phyloP scores from a whole-genome alignment of 30 jellyfish, hydroid and myxozoan genomes.

The Pelagia noctiluca region DNA sequence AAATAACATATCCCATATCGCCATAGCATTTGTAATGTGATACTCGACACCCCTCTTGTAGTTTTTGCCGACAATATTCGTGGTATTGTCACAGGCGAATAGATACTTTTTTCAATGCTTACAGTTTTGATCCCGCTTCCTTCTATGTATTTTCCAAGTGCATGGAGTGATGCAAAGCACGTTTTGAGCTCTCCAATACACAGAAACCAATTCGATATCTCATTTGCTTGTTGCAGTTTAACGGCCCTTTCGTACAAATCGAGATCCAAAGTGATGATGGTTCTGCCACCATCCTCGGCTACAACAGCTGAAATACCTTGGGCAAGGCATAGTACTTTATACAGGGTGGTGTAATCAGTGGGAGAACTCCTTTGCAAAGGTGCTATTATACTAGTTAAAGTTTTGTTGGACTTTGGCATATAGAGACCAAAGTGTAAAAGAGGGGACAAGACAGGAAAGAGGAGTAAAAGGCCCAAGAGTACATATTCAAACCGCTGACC shows the following conservation, averaged over 20 bases:
- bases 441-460: too few species aligned
- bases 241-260: conserved; percentile 43
- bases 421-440: too few species aligned
- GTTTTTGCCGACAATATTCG: conserved; percentile 22
- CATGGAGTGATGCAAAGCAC: conserved; percentile 53
- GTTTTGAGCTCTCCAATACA: conserved; percentile 22
- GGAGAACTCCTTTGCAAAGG: conserved; percentile 37
- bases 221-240: conserved; percentile 25
- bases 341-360: conserved; percentile 31
- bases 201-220: conserved; percentile 25
- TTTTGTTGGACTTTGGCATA: conserved; percentile 20
- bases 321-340: conserved; percentile 34
- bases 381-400: conserved; percentile 49
- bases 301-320: conserved; percentile 47
- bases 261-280: conserved; percentile 44
- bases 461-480: too few species aligned
- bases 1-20: conserved; percentile 23
- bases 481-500: too few species aligned
- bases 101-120: conserved; percentile 16
- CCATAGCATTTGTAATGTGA: conserved; percentile 46
- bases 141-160: conserved; percentile 29
- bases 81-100: conserved; percentile 39
- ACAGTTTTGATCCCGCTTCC: conserved; percentile 35
- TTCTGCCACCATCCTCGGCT: conserved; percentile 16
- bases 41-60: conserved; percentile 30